phyloP scores from a whole-genome alignment of 2,113 vertebrate species.

The Carassius gibelio region DNA sequence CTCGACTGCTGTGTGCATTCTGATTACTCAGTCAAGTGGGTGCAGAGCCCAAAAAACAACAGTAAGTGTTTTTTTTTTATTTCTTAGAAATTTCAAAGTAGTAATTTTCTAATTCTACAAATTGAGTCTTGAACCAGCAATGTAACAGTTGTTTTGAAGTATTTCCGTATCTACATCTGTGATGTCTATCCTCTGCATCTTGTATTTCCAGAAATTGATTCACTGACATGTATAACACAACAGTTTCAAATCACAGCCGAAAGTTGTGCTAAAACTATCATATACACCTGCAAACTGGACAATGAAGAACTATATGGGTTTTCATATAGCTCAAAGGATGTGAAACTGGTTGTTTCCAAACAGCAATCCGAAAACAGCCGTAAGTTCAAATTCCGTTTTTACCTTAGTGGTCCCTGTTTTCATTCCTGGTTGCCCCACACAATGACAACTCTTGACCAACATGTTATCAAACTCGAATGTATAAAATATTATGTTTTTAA shows the following conservation, averaged over 20 bases:
- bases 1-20: neutral
- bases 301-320: neutral
- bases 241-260: neutral
- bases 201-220: neutral
- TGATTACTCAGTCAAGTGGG: neutral
- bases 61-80: slow-evolving; percentile 5
- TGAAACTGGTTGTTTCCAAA: neutral
- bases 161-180: neutral
- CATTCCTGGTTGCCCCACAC: neutral
- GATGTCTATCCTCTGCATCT: neutral
- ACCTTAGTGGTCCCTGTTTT: neutral
- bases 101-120: neutral
- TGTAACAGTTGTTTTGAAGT: neutral
- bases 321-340: neutral
- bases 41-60: neutral
- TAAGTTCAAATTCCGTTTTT: neutral
- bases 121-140: neutral
- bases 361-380: neutral
- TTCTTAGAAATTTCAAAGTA: neutral
- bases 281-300: neutral
- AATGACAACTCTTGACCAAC: neutral
- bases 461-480: neutral
- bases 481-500: neutral
- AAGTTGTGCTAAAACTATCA: neutral
- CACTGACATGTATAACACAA: neutral